phyloP scores from a whole-genome alignment of 2,113 vertebrate species.

The Alces alces region DNA sequence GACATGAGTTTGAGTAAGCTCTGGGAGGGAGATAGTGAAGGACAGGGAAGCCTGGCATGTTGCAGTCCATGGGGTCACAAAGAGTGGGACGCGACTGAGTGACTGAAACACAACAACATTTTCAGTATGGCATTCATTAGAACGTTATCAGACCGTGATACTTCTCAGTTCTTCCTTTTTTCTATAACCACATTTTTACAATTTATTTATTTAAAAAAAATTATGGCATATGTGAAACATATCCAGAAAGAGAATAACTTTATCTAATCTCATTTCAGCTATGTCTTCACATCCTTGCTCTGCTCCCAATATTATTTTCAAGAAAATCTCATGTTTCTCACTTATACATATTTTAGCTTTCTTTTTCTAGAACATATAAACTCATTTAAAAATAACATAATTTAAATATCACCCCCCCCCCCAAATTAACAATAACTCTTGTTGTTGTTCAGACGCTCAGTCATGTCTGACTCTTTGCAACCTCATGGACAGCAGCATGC shows the following conservation, averaged over 20 bases:
- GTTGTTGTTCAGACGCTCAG: not conserved
- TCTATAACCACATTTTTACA: not conserved
- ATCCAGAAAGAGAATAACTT: not conserved
- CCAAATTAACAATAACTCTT: not conserved
- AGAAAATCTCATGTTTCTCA: not conserved
- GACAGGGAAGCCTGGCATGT: not conserved
- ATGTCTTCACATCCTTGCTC: not conserved
- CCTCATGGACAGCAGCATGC: not conserved
- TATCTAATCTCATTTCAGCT: not conserved
- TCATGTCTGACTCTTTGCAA: not conserved
- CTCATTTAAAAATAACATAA: not conserved
- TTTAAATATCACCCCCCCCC: not conserved
- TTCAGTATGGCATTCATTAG: not conserved
- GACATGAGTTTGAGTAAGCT: not conserved
- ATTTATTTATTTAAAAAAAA: not conserved
- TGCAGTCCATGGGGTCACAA: not conserved
- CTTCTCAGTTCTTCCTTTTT: not conserved
- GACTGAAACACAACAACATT: not conserved
- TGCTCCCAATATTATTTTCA: not conserved
- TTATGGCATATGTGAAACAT: not conserved
- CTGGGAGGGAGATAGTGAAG: not conserved
- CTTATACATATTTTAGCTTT: not conserved
- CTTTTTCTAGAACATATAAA: not conserved
- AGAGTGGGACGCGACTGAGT: not conserved
- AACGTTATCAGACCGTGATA: not conserved